phyloP scores from a whole-genome alignment of 64 coral and sea anemone genomes.

The Actinia tenebrosa region DNA sequence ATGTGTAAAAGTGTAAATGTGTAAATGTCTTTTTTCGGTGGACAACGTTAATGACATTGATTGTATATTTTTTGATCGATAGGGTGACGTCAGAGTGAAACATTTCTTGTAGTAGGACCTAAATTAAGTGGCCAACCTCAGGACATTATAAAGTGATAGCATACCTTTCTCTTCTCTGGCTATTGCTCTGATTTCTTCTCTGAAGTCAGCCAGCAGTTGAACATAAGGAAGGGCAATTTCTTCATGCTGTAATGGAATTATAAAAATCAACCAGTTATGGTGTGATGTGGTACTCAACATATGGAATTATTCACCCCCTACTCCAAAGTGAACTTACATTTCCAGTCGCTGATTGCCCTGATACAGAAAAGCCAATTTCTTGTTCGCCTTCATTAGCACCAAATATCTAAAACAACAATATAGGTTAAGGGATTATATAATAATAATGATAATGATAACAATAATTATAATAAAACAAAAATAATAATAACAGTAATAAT shows the following conservation, averaged over 20 bases:
- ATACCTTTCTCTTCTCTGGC: slow-evolving; percentile 91
- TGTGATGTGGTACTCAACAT: too few species aligned
- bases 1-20: too few species aligned
- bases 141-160: too few species aligned
- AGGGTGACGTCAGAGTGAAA: too few species aligned
- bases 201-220: slow-evolving; percentile 88
- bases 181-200: slow-evolving; percentile 85
- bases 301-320: too few species aligned
- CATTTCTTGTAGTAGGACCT: too few species aligned
- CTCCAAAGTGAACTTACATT: slow-evolving; percentile 55
- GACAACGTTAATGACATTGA: too few species aligned
- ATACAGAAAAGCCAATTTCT: slow-evolving; percentile 73
- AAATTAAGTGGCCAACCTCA: too few species aligned
- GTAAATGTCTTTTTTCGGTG: too few species aligned
- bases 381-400: slow-evolving; percentile 94
- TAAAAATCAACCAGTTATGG: neutral
- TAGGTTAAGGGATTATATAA: neutral
- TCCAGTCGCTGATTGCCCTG: slow-evolving; percentile 33
- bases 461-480: too few species aligned
- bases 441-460: neutral
- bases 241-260: slow-evolving; percentile 50
- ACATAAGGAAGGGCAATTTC: slow-evolving; percentile 95
- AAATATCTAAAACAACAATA: slow-evolving; percentile 59
- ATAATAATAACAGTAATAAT: too few species aligned
- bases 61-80: too few species aligned